Base-by-base conservation (phyloP, 2,113 vertebrate genomes). In the Centropus unirufus region DNA sequence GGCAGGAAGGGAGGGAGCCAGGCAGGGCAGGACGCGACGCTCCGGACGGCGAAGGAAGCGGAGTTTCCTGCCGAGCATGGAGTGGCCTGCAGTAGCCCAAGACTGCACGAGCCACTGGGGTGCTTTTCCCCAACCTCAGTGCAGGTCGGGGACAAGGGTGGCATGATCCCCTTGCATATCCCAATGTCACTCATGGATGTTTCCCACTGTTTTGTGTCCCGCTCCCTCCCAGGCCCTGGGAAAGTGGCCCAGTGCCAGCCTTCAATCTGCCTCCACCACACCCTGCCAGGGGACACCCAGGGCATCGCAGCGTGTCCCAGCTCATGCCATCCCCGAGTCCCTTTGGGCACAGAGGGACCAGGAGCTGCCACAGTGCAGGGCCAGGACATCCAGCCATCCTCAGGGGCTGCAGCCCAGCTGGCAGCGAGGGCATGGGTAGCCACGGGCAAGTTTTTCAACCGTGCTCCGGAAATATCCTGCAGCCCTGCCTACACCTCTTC, bases 1-100 rank as follows among this genome's bases (percentile, higher is more conserved):
- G 64, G 88, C 90, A 96, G 94, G 93, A 95, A 97, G 96, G 94
- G 88, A 88, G 91, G 94, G 76, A 88, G 78, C 87, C 4, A 6
- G 90, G 91, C 84, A 85, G 84, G 93, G 91, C 87, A 84, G 93
- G 90, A 95, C 78, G 0, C 0, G 0, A 58, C 1, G 24, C 82
- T 91, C 89, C 1, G 5, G 89, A 63, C 66, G 4, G 67, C 29
- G 64, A 30, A 87, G 96, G 96, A 96, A 96, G 78, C 17, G 0
- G 39, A 0, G 75, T 69, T 97, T 97, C 95, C 96, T 94, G 92
- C 21, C 1, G 58, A 59, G 63, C 1, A 0, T 6, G 5, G n/a
- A 4, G 14, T 16, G 59, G 77, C 44, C 83, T 74, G 90, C 27
- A 7, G 82, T 73, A 89, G 91, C 58, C 47, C 58, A 4, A 0